These are phyloP conservation scores for Lycophotia porphyrea DNA, from an alignment of 2,888 invertebrate species.

Conservation along the genomic window DNA sequence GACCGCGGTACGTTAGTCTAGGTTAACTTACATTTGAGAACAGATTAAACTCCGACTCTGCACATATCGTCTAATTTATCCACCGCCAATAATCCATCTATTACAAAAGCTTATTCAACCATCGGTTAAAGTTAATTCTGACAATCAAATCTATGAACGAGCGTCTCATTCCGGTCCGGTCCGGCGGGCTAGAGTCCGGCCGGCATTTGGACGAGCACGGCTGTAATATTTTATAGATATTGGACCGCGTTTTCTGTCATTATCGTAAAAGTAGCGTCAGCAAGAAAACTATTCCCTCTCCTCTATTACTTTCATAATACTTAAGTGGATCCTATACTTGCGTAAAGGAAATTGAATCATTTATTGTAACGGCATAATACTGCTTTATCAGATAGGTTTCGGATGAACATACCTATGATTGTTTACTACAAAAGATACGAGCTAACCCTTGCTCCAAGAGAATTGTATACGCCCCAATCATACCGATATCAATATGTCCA, in stretches of 20 bases:
- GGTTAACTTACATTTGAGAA: constrained; percentile 34
- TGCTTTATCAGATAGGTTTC: constrained; percentile 87
- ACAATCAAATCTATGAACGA: constrained; percentile 80
- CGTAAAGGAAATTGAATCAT: constrained; percentile 89
- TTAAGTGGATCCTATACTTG: constrained; percentile 89
- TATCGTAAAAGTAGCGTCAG: constrained; percentile 90
- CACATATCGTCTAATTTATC: constrained; percentile 52
- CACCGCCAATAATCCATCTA: constrained; percentile 60
- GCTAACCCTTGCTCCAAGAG: constrained; percentile 70
- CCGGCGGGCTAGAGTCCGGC: constrained; percentile 68
- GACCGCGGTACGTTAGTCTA: not conserved
- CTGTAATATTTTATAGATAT: constrained; percentile 89
- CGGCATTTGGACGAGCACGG: constrained; percentile 70
- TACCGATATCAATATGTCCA: constrained; percentile 50
- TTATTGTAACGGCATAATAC: constrained; percentile 88
- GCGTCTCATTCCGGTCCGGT: constrained; percentile 66
- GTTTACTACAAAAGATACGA: constrained; percentile 78
- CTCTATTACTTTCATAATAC: constrained; percentile 89
- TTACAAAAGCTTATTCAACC: constrained; percentile 69
- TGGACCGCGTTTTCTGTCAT: constrained; percentile 89
- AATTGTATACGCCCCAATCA: constrained; percentile 52
- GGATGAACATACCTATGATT: constrained; percentile 83
- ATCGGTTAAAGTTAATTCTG: constrained; percentile 81
- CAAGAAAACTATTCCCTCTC: constrained; percentile 89
- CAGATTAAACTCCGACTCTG: constrained; percentile 36